Base-by-base conservation (phyloP, 2,888 invertebrate genomes). In the Drosophila rellima region DNA sequence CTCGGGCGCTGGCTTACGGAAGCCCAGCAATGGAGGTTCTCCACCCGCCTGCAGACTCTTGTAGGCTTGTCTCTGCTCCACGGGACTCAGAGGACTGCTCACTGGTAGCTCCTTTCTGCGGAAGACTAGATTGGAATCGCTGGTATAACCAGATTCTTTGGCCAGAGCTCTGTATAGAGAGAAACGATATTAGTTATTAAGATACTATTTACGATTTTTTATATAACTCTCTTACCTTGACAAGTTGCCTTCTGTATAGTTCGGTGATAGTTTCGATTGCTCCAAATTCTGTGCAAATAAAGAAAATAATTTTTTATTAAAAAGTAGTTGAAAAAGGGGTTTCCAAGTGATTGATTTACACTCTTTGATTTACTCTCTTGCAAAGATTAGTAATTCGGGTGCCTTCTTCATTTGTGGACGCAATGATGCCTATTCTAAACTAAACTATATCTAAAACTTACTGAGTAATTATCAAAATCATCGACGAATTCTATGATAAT, bases 11-110 rank as follows among this genome's bases (percentile, higher is more conserved):
- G 96, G 96, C 90, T 98, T 98, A 45, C 98, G 94, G 90, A 99
- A 95, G 42, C 99, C 99, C 90, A 97, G 95, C 10, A 98, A 94
- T 0, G 99, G 99, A 2, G 98, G 97, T 92, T 99, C 98, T 0
- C 98, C 98, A 0, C 99, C 99, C 65, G 96, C 96, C 91, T 98
- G 98, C 62, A 99, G 95, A 74, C 95, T 95, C 90, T 96, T 96
- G 93, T 99, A 99, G 11, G 96, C 96, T 70, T 96, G 95, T 70
- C 95, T 95, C 82, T 97, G 95, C 90, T 98, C 97, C n/a, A 95
- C 94, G 1, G 97, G 97, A 78, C 96, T 97, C 59, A 97, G 92
- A 0, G 93, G 94, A 74, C 95, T 95, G 20, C 94, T 93, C 45
- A 94, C 94, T 37, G 94, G 93, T 78, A 95, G 94, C 78, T 96